Base-by-base conservation (phyloP, 2,797 vertebrate genomes). In the Sebastolobus alascanus region DNA sequence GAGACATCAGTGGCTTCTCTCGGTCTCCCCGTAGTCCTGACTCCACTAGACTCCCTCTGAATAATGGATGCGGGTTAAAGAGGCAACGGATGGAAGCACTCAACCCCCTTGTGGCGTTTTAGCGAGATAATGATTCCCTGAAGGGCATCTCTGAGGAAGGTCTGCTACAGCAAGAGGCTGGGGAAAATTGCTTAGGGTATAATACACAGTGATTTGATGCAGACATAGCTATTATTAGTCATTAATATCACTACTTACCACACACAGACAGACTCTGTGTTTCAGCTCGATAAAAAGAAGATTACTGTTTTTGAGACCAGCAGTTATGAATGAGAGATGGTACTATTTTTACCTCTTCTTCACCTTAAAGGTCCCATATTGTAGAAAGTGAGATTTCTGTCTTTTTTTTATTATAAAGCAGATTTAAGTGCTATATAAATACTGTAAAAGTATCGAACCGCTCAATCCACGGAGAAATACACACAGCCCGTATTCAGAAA, bases 11-110 rank as follows among this genome's bases (percentile, higher is more conserved):
- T 46, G 66, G 64, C 50, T 79, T 66, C 73, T 79, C 33, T 52
- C 50, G 68, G 54, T 50, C 80, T 85, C 78, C 64, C 59, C 16
- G 65, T 78, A 73, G 80, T 68, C 82, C 67, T 77, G 74, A 77
- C 83, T 90, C 79, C 80, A 31, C 82, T 43, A 73, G 54, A 83
- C 75, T 79, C 37, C 29, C 73, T 80, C 56, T 93, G 87, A 92
- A 93, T 94, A 92, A 94, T 90, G 72, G 63, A 93, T 92, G 86
- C 64, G 77, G 87, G 84, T 91, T 92, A 91, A 93, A 89, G 77
- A 86, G 88, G 84, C 77, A 29, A 78, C 68, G 85, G 79, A 91
- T 84, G 73, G 84, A 90, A 88, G 80, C 83, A 68, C 74, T 76
- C 65, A 68, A 75, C 76, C 83, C 87, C 84, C 84, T 84, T 60